Evolutionary conservation across 2,797 vertebrate species (phyloP).

Genomic region (Tokudaia tokunoshimensis): DNA sequence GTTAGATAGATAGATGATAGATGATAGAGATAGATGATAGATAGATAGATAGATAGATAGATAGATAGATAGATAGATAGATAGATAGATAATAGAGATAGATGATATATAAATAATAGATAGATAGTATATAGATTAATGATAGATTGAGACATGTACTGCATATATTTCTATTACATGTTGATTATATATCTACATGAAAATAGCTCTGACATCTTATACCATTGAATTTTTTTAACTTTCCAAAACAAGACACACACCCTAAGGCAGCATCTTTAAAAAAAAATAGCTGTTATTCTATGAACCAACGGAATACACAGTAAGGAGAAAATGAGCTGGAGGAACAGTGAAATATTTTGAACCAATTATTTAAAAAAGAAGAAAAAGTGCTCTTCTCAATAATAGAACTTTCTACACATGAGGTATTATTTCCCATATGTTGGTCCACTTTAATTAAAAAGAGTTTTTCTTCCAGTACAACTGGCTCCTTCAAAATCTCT

Average conservation of each 20-base stretch:
- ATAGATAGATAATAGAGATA: neutral
- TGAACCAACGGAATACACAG: neutral
- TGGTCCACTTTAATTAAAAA: conserved; percentile 79
- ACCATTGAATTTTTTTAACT: conserved; percentile 30
- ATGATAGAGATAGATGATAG: neutral
- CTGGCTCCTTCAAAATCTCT: conserved; percentile 63
- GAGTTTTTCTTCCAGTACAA: conserved; percentile 67
- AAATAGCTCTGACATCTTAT: neutral
- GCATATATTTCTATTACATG: neutral
- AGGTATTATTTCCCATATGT: conserved; percentile 41
- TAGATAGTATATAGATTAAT: neutral
- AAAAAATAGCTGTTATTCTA: conserved; percentile 13
- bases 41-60: neutral
- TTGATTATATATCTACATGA: conserved; percentile 38
- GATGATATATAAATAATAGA: neutral
- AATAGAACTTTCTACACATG: neutral
- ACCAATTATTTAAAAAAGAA: conserved; percentile 55
- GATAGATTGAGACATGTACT: neutral
- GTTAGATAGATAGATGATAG: neutral
- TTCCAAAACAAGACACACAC: conserved; percentile 16
- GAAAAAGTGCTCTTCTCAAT: neutral
- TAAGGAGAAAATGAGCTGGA: conserved; percentile 49
- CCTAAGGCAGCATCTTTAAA: neutral
- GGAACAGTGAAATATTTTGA: conserved; percentile 41
- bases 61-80: neutral